Evolutionary conservation across 2,888 invertebrate species (phyloP).

Genomic region (Tetragnatha montana): DNA sequence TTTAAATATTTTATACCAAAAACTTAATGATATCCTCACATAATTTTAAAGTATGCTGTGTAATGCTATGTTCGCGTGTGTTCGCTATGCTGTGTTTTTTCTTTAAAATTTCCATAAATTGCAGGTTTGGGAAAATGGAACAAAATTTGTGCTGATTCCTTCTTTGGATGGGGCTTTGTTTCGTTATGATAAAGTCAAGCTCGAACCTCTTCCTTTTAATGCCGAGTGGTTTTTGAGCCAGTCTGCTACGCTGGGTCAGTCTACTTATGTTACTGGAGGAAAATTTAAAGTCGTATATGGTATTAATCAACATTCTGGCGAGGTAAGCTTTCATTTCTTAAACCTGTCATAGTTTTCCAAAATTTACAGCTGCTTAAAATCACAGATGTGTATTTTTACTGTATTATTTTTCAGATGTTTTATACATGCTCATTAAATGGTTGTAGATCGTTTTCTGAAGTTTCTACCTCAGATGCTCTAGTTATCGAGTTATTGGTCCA

Average conservation of each 20-base stretch:
- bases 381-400: background rate
- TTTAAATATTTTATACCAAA: too few relatives aligned
- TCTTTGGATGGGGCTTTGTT: slow-evolving; percentile 89
- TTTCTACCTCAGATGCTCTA: slow-evolving; percentile 28
- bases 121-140: slow-evolving; percentile 87
- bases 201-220: slow-evolving; percentile 90
- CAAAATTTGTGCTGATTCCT: slow-evolving; percentile 92
- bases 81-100: too few relatives aligned
- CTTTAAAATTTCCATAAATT: too few relatives aligned
- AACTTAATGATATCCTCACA: too few relatives aligned
- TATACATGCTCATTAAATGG: slow-evolving; percentile 40
- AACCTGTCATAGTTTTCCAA: background rate
- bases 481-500: slow-evolving; percentile 36
- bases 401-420: slow-evolving; percentile 30
- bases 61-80: too few relatives aligned
- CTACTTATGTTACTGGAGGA: slow-evolving; percentile 81
- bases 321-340: slow-evolving; percentile 74
- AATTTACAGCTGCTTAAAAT: background rate
- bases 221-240: slow-evolving; percentile 88
- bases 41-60: too few relatives aligned
- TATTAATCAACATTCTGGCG: slow-evolving; percentile 84
- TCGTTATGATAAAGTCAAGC: slow-evolving; percentile 91
- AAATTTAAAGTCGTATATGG: slow-evolving; percentile 91
- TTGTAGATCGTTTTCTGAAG: slow-evolving; percentile 21
- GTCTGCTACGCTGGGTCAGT: slow-evolving; percentile 85